Percentiles rank a stretch among this genome's conserved stretches.
Conservation (phyloP, 2,797 vertebrate species). For the Brachyalestes nurse region DNA sequence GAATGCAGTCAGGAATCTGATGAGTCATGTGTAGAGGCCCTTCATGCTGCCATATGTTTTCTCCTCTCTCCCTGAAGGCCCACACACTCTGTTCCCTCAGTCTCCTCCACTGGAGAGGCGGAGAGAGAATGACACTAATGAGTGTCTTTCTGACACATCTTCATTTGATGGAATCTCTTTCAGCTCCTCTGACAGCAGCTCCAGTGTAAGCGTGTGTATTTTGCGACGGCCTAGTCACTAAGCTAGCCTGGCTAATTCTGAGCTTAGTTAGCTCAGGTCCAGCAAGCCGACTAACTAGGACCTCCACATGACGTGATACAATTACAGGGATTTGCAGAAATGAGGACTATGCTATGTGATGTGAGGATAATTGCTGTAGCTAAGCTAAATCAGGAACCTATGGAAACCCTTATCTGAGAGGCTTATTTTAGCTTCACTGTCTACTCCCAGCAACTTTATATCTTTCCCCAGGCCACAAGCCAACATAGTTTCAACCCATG, state of each 20-base stretch:
- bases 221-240: not conserved
- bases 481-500: not conserved
- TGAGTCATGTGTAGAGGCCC: constrained; percentile 38
- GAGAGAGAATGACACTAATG: constrained; percentile 12
- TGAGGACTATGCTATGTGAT: not conserved
- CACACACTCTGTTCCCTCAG: not conserved
- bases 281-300: not conserved
- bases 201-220: not conserved
- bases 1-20: constrained; percentile 26
- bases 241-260: not conserved
- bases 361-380: not conserved
- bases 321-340: constrained; percentile 11
- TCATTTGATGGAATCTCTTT: constrained; percentile 12
- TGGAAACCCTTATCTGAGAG: not conserved
- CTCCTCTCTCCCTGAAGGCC: constrained; percentile 11
- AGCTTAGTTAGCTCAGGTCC: not conserved
- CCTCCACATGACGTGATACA: not conserved
- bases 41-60: constrained; percentile 25
- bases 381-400: not conserved
- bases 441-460: not conserved
- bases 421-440: not conserved
- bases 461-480: not conserved
- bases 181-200: not conserved
- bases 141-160: not conserved
- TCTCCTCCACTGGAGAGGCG: not conserved